Evolutionary conservation across 2,113 vertebrate species (phyloP), one percentile per base, ranked within the genome.

Genomic region (Melanotaenia duboulayi): DNA sequence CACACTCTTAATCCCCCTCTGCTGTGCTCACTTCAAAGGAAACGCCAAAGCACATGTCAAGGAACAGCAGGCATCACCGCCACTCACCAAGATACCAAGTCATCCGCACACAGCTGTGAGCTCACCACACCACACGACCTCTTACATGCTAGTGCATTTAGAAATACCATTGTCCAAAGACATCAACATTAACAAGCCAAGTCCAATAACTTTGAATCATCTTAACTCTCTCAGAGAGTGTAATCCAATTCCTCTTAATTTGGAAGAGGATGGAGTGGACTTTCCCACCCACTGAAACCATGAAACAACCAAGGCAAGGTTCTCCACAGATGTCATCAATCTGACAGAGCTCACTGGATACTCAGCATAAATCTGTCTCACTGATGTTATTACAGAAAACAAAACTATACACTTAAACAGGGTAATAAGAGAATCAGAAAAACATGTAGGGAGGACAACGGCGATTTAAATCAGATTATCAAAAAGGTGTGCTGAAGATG

Each of bases 161-260:
- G 74, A 87, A 76, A 86, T 74, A 49, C 71, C 52, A 59, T 76
- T 91, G 87, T 90, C 90, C 75, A 92, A 89, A 83, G 83, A 82
- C 75, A 83, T 91, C 71, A 87, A 80, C 49, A 87, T 91, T 87
- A 88, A 87, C 86, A 78, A 78, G 61, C 50, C 44, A 25, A 65
- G 63, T 82, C 65, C 63, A 66, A 49, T 4, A 50, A 80, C 25
- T 62, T 60, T 22, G 81, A 76, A 78, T 87, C 65, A 65, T 89
- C 75, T 80, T 65, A 61, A 55, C 71, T 78, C 70, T 87, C 69
- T 65, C 11, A 59, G 61, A 74, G 71, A 64, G 67, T 39, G 71
- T 71, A 90, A 90, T 87, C 81, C 81, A 64, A 85, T 81, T 88
- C 78, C 71, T 83, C 54, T 7, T 65, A 56, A 83, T 85, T 71